Conservation (phyloP, 2,888 invertebrate species). For the Dryadula phaetusa region DNA sequence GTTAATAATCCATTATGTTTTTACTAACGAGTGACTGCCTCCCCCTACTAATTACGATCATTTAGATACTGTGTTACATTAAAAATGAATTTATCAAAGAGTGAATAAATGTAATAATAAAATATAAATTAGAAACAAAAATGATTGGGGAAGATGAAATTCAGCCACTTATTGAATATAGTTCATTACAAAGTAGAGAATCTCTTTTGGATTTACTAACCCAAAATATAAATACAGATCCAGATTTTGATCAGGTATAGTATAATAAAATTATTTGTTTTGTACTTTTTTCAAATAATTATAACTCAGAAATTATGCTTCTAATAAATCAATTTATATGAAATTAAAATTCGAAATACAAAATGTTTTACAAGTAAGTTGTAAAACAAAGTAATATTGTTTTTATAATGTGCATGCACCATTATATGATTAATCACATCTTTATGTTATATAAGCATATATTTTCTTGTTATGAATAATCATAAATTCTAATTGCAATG, state of each 20-base stretch:
- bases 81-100: constrained; percentile 6
- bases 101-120: background rate
- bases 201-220: constrained; percentile 54
- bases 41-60: background rate
- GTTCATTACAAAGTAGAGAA: constrained; percentile 49
- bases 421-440: too few relatives aligned
- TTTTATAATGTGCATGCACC: too few relatives aligned
- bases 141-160: constrained; percentile 73
- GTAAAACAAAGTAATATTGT: too few relatives aligned
- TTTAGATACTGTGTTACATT: background rate
- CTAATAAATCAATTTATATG: too few relatives aligned
- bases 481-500: too few relatives aligned
- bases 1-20: background rate
- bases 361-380: too few relatives aligned
- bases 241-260: constrained; percentile 74
- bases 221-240: constrained; percentile 65
- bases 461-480: too few relatives aligned
- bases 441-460: too few relatives aligned
- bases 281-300: too few relatives aligned
- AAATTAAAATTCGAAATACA: too few relatives aligned
- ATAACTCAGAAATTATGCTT: too few relatives aligned
- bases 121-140: constrained; percentile 22
- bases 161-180: constrained; percentile 70
- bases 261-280: background rate
- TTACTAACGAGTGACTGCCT: background rate